Base-by-base conservation (phyloP, 2,888 invertebrate species). In the Nymphalis urticae region DNA sequence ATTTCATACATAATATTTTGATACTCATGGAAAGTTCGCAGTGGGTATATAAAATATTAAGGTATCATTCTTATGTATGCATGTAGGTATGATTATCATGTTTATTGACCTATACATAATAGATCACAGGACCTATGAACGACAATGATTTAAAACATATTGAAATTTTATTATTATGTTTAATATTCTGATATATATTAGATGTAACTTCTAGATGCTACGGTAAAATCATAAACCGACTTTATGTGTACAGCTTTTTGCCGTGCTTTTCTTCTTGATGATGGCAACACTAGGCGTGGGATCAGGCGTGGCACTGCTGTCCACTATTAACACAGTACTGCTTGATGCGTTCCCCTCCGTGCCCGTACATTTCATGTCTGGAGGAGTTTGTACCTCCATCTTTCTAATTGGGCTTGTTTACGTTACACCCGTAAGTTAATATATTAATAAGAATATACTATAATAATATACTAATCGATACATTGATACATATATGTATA, bases 181-280 rank as follows among this genome's bases (percentile, higher is more conserved):
- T 27, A 27, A 27, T 27, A 27, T 1, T 27, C 27, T 27, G 27
- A 27, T 27, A 27, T 27, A 27, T 5, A 27, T 27, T 27, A 3
- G 3, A 27, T 27, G 1, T 27, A 27, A 27, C 27, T 27, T 27
- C 13, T 42, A 42, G 42, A 13, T 42, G 13, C 4, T 42, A 42
- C 2, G 42, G 10, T 42, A 4, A 51, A 51, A 9, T 51, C 21
- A 51, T 19, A 6, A 42, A 13, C 13, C 10, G 13, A 10, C 21
- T 21, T 9, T 19, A 3, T 51, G 9, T 51, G 21, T 21, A 10
- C 53, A 95, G 95, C 82, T 97, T 47, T 97, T 96, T 85, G 93
- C 97, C 0, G 95, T 96, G 5, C 85, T 97, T 17, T 97, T 97
- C 89, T 97, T 97, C 93, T 88, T 96, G 76, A 97, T 97, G 97